These are phyloP conservation scores for Colostygia pectinataria DNA, from an alignment of 2,888 invertebrate species.

Conservation along the genomic window DNA sequence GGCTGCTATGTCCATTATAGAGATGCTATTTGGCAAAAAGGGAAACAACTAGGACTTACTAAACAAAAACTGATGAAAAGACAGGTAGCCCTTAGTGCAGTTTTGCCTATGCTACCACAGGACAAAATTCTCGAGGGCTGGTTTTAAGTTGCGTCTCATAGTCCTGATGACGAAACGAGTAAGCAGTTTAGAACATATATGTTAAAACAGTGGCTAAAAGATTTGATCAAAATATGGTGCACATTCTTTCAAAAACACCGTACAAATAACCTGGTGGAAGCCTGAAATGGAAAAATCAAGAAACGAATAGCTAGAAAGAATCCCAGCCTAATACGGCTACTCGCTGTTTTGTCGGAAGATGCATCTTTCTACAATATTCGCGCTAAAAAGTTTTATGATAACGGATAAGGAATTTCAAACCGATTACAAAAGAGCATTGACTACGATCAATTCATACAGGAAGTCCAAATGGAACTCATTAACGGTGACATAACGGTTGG, in stretches of 20 bases:
- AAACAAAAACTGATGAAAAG: constrained; percentile 1
- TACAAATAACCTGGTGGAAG: constrained; percentile 7
- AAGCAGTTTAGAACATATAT: constrained; percentile 5
- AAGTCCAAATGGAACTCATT: too few relatives aligned
- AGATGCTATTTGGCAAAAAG: constrained; percentile 11
- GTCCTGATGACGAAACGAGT: constrained; percentile 9
- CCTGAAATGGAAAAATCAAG: constrained; percentile 5
- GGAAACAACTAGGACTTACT: constrained; percentile 9
- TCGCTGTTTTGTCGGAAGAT: too few relatives aligned
- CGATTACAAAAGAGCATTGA: too few relatives aligned
- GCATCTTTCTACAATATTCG: too few relatives aligned
- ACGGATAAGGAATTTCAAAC: too few relatives aligned
- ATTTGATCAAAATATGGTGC: constrained; percentile 13
- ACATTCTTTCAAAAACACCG: constrained; percentile 1
- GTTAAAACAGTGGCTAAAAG: constrained; percentile 2
- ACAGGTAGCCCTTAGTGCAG: constrained; percentile 15
- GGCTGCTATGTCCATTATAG: constrained; percentile 22
- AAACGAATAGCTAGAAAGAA: too few relatives aligned
- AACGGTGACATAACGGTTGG: too few relatives aligned
- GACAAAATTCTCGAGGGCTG: constrained; percentile 5
- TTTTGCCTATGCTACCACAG: constrained; percentile 4
- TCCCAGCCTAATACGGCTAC: too few relatives aligned
- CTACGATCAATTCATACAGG: too few relatives aligned
- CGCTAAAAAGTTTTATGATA: too few relatives aligned
- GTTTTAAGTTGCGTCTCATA: constrained; percentile 3